Evolutionary conservation across 2,888 invertebrate species (phyloP).

Genomic region (Drosophila anomalata): DNA sequence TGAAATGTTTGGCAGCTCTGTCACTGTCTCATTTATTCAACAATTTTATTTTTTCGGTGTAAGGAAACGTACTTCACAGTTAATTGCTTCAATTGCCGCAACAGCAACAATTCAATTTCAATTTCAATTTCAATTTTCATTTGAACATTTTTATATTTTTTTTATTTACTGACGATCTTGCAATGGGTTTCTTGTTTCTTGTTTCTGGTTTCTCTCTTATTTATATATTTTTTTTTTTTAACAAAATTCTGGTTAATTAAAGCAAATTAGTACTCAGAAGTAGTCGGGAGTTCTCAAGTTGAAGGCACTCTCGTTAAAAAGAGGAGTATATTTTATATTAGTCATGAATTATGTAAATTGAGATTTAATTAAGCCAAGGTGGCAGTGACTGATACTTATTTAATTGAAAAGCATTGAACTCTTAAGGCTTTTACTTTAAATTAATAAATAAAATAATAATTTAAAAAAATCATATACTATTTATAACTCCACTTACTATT

Average conservation of each 20-base stretch:
- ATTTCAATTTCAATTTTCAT: slow-evolving; percentile 34
- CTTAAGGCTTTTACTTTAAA: too few species aligned
- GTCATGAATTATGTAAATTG: slow-evolving; percentile 5
- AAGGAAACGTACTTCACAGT: slow-evolving; percentile 69
- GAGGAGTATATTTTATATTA: background rate
- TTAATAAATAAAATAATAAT: too few species aligned
- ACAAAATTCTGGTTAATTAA: slow-evolving; percentile 52
- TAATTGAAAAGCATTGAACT: slow-evolving; percentile 15
- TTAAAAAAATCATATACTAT: too few species aligned
- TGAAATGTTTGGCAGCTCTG: slow-evolving; percentile 71
- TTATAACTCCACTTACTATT: too few species aligned
- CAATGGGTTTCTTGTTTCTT: background rate
- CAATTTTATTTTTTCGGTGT: background rate
- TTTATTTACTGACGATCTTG: slow-evolving; percentile 18
- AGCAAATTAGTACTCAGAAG: slow-evolving; percentile 36
- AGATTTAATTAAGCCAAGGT: slow-evolving; percentile 1
- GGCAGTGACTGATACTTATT: background rate
- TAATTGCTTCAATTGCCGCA: slow-evolving; percentile 72
- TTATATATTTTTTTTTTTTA: background rate
- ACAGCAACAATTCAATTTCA: slow-evolving; percentile 45
- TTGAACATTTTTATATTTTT: slow-evolving; percentile 12
- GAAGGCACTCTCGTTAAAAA: slow-evolving; percentile 24
- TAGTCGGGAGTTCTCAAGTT: slow-evolving; percentile 7
- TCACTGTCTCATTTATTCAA: background rate
- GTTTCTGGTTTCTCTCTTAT: background rate